Conservation (phyloP, 2,113 vertebrate genomes). For the Rhegmatorhina hoffmannsi region DNA sequence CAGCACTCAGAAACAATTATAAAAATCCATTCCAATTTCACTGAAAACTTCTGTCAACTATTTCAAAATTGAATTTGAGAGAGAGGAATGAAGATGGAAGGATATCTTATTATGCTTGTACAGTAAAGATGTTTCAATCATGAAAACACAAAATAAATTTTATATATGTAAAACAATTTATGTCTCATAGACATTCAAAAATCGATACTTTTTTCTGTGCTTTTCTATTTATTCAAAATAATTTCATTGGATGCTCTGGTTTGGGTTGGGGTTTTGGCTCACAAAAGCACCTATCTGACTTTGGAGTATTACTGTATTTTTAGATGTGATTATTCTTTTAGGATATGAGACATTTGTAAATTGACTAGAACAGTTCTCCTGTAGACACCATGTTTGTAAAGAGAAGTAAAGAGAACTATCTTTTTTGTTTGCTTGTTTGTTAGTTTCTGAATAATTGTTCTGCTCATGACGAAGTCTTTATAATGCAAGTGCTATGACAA, state of each 20-base stretch:
- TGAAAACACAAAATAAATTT: not conserved
- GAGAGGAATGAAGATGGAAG: not conserved
- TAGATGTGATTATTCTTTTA: not conserved
- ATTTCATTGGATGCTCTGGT: not conserved
- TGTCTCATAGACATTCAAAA: not conserved
- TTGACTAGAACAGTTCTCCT: not conserved
- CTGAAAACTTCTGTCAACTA: not conserved
- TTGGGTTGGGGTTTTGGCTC: not conserved
- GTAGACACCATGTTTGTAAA: not conserved
- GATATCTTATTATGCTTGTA: not conserved
- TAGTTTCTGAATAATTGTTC: not conserved
- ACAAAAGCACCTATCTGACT: not conserved
- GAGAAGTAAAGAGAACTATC: not conserved
- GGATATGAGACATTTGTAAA: not conserved
- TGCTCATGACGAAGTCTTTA: not conserved
- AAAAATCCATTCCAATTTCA: not conserved
- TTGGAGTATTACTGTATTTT: not conserved
- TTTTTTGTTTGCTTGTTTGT: not conserved
- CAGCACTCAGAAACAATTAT: not conserved
- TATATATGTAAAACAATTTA: not conserved
- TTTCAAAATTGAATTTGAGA: not conserved
- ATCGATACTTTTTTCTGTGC: not conserved
- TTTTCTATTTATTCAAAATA: not conserved
- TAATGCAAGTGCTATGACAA: not conserved
- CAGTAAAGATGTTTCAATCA: not conserved